These are phyloP conservation scores for Henricia sp. DNA, from an alignment of 53 echinoderm and acorn worm genomes.

Conservation along the genomic window DNA sequence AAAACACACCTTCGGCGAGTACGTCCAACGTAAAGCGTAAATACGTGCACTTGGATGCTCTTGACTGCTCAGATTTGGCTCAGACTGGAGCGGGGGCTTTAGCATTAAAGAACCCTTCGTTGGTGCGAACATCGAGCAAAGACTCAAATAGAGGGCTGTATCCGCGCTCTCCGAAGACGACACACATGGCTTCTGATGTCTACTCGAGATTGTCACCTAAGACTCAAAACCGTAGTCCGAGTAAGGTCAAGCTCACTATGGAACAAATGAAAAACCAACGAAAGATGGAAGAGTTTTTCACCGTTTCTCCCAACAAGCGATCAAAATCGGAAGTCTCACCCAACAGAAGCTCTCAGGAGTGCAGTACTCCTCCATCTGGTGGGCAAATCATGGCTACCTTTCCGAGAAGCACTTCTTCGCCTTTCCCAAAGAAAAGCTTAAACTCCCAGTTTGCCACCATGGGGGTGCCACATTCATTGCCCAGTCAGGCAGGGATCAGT, in stretches of 20 bases:
- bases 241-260: neutral
- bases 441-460: constrained; percentile 19
- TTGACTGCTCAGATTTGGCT: constrained; percentile 74
- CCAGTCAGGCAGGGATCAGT: neutral
- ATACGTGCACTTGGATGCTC: constrained; percentile 66
- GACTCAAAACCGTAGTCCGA: neutral
- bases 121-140: constrained; percentile 38
- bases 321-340: neutral
- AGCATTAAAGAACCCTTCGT: constrained; percentile 78
- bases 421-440: constrained; percentile 35
- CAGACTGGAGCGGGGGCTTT: constrained; percentile 69
- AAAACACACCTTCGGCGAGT: neutral
- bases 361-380: neutral
- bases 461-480: neutral
- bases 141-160: constrained; percentile 74
- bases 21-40: constrained; percentile 40
- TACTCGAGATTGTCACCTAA: neutral
- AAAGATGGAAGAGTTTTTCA: constrained; percentile 14
- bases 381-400: neutral
- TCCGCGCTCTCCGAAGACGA: constrained; percentile 33
- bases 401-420: neutral
- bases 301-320: constrained; percentile 40
- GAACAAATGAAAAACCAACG: constrained; percentile 37
- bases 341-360: neutral
- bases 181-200: neutral